Base-by-base conservation (phyloP, 2,888 invertebrate species). In the Philereme vetulata region DNA sequence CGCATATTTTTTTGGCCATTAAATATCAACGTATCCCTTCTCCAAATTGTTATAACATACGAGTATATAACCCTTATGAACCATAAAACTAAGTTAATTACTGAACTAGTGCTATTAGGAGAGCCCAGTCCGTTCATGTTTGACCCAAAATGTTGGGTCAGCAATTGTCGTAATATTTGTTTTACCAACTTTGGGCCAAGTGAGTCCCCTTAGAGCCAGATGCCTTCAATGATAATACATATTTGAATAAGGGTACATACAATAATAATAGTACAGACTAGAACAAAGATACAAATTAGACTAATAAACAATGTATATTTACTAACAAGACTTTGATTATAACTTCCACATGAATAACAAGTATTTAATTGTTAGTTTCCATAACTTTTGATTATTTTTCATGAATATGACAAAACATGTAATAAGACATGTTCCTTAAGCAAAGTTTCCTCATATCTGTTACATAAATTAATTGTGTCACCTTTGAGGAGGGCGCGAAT, bases 401-500 rank as follows among this genome's bases (percentile, higher is more conserved):
- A 10, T 10, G 10, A 10, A 9, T 4, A n/a, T n/a, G n/a, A n/a
- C n/a, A n/a, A n/a, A n/a, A n/a, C n/a, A n/a, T n/a, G 9, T n/a
- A 40, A 8, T 11, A 5, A 44, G 6, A 11, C 4, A 11, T 46
- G n/a, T 46, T 42, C 21, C 36, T 38, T 35, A 34, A 6, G 11
- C 6, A 83, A 87, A 86, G 82, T 88, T 88, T 85, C 75, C 81
- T 82, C 82, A 34, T 54, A 47, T 40, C 46, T 54, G 32, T 54
- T 38, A 46, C 36, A 11, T 56, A 82, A 84, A 84, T 83, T 84
- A 82, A 79, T 82, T 76, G 78, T 58, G 54, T 71, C 62, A 53
- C 75, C 73, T 77, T 82, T 88, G 88, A 88, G 86, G 88, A 88
- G 89, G 86, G 88, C 85, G 81, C 74, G 78, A 80, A 80, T 90